Conservation (phyloP, 1,140 invertebrate species). For the Frieseomelitta varia region DNA sequence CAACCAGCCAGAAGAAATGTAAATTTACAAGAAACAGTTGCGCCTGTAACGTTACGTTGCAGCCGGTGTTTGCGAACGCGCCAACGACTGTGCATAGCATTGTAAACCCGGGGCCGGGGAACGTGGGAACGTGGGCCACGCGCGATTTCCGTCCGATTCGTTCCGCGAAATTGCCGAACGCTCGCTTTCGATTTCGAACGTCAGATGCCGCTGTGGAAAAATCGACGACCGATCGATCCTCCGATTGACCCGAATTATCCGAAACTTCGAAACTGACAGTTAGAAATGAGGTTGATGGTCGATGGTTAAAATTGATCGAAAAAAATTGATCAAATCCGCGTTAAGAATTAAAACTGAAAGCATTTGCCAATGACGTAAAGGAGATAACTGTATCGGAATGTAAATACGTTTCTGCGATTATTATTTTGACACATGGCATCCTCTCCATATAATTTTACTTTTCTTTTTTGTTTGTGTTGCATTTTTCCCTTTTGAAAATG, state of each 20-base stretch:
- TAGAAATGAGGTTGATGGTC: no score
- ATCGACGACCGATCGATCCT: not conserved
- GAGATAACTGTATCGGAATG: not conserved
- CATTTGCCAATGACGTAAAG: not conserved
- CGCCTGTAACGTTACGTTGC: conserved; percentile 42
- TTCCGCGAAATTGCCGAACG: not conserved
- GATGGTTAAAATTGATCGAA: not conserved
- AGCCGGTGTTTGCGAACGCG: conserved; percentile 31
- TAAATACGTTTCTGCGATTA: not conserved
- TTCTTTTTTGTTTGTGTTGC: not conserved
- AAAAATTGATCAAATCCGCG: not conserved
- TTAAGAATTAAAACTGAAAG: not conserved
- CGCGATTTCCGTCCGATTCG: conserved; percentile 27
- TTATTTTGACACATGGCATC: not conserved
- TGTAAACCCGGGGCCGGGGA: conserved; percentile 9
- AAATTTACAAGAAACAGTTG: conserved; percentile 43
- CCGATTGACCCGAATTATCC: no score
- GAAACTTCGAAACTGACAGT: no score
- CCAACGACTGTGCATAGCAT: not conserved
- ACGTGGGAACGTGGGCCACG: conserved; percentile 27
- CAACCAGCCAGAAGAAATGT: conserved; percentile 31
- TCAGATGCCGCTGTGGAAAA: not conserved
- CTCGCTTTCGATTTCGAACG: not conserved
- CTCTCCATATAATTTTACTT: not conserved
- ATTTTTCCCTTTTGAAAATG: no score